Evolutionary conservation across 2,113 vertebrate genomes (phyloP).

Genomic region (Megaceryle torquata): DNA sequence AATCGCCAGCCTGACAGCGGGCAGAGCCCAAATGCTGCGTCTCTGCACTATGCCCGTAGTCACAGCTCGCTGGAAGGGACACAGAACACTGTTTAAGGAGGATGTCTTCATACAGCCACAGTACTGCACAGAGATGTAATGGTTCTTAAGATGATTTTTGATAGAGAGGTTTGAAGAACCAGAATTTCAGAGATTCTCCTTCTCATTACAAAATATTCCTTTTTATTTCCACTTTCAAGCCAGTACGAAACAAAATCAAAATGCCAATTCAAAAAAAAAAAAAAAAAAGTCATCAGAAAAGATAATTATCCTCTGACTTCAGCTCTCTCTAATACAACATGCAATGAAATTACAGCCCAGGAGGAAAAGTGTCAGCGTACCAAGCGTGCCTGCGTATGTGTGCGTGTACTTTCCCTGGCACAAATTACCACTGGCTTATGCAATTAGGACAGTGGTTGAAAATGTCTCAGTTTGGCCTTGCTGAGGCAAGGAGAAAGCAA

Average conservation of each 20-base stretch:
- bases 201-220: background rate
- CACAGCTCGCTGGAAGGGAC: background rate
- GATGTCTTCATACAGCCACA: background rate
- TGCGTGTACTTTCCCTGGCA: background rate
- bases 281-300: background rate
- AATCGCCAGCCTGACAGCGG: rapidly evolving
- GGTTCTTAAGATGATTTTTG: background rate
- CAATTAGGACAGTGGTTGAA: background rate
- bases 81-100: background rate
- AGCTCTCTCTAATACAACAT: background rate
- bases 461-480: background rate
- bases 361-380: background rate
- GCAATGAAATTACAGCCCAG: background rate
- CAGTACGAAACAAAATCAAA: background rate
- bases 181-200: background rate
- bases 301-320: background rate
- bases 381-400: background rate
- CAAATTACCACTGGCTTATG: background rate
- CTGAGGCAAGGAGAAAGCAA: background rate
- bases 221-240: background rate
- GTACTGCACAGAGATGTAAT: background rate
- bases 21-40: background rate
- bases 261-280: background rate
- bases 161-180: background rate
- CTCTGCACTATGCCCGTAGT: background rate